phyloP scores from a whole-genome alignment of 1,140 invertebrate species.

The Megalonaias nervosa region DNA sequence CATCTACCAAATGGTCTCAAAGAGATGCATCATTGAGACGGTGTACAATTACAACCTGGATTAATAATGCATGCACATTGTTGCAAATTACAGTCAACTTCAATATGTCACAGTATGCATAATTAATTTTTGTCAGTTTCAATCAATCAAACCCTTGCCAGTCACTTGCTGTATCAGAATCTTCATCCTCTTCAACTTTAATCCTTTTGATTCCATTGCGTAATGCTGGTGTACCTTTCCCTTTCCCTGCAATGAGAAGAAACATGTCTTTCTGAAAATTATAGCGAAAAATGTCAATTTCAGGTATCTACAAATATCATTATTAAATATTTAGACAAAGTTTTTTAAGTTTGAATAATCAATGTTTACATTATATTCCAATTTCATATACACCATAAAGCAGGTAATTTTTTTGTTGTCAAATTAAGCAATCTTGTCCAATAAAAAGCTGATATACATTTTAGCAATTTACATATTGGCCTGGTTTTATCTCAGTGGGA shows the following conservation, averaged over 20 bases:
- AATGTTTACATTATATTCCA: not conserved
- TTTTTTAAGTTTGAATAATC: not conserved
- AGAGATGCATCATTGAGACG: too few species aligned
- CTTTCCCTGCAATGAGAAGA: constrained; percentile 54
- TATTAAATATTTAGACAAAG: not conserved
- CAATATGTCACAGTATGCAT: too few species aligned
- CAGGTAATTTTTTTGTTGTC: not conserved
- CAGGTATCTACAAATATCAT: not conserved
- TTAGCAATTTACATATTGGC: too few species aligned
- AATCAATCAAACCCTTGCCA: constrained; percentile 64
- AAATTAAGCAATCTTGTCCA: not conserved
- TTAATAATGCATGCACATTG: too few species aligned
- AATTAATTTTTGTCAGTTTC: too few species aligned
- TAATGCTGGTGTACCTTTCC: constrained; percentile 64
- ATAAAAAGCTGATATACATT: too few species aligned
- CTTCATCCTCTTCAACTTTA: constrained; percentile 59
- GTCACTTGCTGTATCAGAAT: constrained; percentile 62
- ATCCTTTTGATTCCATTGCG: constrained; percentile 62
- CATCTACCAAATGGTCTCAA: too few species aligned
- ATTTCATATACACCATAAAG: not conserved
- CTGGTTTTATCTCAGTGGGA: too few species aligned
- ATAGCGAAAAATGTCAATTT: not conserved
- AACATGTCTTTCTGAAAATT: not conserved
- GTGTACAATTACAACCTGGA: too few species aligned
- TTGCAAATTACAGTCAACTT: too few species aligned